A percentile compares a stretch with the other conserved stretches of the same genome.
These are phyloP conservation scores for Steinernema scapterisci DNA, from an alignment of 2,888 invertebrate species.

Conservation along the genomic window DNA sequence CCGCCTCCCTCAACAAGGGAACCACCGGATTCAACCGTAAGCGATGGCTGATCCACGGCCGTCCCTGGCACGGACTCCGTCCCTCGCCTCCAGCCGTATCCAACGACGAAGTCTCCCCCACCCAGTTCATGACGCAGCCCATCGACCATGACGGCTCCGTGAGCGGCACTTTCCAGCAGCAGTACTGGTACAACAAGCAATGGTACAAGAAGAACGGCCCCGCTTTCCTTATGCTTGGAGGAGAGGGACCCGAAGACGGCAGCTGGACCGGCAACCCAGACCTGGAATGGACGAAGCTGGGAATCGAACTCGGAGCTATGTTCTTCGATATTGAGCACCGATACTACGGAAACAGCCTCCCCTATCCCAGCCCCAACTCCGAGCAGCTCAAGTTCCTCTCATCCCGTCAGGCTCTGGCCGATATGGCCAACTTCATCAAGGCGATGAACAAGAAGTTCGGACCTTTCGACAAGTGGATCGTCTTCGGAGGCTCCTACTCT, in stretches of 20 bases:
- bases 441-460: constrained; percentile 73
- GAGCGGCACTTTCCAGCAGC: constrained; percentile 80
- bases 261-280: constrained; percentile 82
- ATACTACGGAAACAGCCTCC: constrained; percentile 89
- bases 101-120: neutral
- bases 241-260: constrained; percentile 83
- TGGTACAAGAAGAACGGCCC: constrained; percentile 79
- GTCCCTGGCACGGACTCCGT: constrained; percentile 23
- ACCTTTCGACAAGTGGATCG: constrained; percentile 78
- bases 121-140: neutral
- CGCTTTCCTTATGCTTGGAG: constrained; percentile 92
- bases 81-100: constrained; percentile 37
- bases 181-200: constrained; percentile 80
- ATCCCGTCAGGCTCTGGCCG: constrained; percentile 75
- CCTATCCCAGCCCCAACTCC: constrained; percentile 72
- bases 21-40: constrained; percentile 24
- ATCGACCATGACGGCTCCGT: constrained; percentile 82
- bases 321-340: constrained; percentile 89
- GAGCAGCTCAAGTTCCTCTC: constrained; percentile 75
- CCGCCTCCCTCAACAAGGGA: constrained; percentile 23
- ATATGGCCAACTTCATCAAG: constrained; percentile 82
- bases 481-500: constrained; percentile 87
- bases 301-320: constrained; percentile 79
- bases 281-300: constrained; percentile 68
- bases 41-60: constrained; percentile 27